Conservation (phyloP, 2,888 invertebrate genomes). For the Melinaea menophilus region DNA sequence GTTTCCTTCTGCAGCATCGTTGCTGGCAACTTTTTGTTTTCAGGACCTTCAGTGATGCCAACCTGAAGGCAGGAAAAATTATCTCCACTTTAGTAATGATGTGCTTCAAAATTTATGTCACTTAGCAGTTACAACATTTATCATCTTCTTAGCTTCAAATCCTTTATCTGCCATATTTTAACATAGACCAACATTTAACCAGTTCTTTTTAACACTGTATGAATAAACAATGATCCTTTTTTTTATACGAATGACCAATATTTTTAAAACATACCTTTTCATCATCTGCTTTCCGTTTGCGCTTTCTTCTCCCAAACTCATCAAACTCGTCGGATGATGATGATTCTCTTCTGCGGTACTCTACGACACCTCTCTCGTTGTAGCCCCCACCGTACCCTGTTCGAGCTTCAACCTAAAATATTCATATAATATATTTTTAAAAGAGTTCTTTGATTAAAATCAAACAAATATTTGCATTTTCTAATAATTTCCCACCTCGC, state of each 20-base stretch:
- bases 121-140: constrained; percentile 56
- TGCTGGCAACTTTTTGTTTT: constrained; percentile 71
- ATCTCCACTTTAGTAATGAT: constrained; percentile 77
- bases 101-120: constrained; percentile 69
- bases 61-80: constrained; percentile 79
- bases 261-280: constrained; percentile 44
- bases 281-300: constrained; percentile 62
- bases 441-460: neutral
- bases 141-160: constrained; percentile 70
- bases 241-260: constrained; percentile 10
- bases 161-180: constrained; percentile 64
- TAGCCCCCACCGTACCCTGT: constrained; percentile 93
- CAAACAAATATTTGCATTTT: neutral
- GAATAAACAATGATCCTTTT: constrained; percentile 13
- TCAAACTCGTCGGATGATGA: constrained; percentile 97
- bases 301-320: constrained; percentile 88
- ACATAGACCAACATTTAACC: constrained; percentile 30
- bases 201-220: constrained; percentile 23
- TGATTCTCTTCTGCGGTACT: constrained; percentile 92
- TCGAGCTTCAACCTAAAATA: constrained; percentile 81
- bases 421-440: neutral
- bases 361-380: constrained; percentile 97
- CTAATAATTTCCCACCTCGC: constrained; percentile 84
- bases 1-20: constrained; percentile 65
- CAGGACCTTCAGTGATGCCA: constrained; percentile 77